A percentile compares a stretch with the other conserved stretches of the same genome.
Evolutionary conservation across 2,797 vertebrate genomes (phyloP).

Genomic region (Pagetopsis macropterus): DNA sequence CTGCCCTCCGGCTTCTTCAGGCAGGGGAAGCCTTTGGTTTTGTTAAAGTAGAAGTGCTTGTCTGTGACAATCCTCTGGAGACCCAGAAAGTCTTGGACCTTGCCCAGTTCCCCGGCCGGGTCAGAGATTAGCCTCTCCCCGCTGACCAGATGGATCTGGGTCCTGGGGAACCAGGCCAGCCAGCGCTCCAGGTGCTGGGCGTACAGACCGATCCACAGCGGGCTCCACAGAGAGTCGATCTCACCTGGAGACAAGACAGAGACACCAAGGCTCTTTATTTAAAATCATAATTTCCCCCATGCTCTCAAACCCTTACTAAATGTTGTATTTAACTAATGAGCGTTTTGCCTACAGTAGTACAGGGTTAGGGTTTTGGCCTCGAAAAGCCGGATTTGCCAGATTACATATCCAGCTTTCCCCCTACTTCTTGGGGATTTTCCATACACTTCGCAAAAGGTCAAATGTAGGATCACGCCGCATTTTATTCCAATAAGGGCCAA

Average conservation of each 20-base stretch:
- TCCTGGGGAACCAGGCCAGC: conserved; percentile 85
- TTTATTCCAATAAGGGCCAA: too few species aligned
- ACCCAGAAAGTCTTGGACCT: conserved; percentile 87
- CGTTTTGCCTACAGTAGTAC: background rate
- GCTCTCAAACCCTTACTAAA: background rate
- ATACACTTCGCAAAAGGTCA: too few species aligned
- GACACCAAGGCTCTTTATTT: background rate
- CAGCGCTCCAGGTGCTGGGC: conserved; percentile 87
- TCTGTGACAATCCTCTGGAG: conserved; percentile 87
- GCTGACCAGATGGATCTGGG: conserved; percentile 86
- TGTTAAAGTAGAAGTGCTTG: conserved; percentile 90
- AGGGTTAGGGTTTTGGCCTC: too few species aligned
- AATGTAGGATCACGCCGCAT: too few species aligned
- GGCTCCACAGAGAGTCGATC: conserved; percentile 86
- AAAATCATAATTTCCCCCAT: background rate
- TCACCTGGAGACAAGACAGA: conserved; percentile 68
- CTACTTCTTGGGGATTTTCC: too few species aligned
- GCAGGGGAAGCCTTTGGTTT: conserved; percentile 88
- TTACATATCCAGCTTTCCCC: too few species aligned
- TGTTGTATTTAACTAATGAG: background rate
- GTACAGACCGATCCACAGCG: conserved; percentile 87
- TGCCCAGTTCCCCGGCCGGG: conserved; percentile 85
- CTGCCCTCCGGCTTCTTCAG: conserved; percentile 87
- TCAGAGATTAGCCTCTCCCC: conserved; percentile 86
- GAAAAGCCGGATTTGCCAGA: too few species aligned